phyloP scores from a whole-genome alignment of 1,140 invertebrate species.

The Papilio dardanus region DNA sequence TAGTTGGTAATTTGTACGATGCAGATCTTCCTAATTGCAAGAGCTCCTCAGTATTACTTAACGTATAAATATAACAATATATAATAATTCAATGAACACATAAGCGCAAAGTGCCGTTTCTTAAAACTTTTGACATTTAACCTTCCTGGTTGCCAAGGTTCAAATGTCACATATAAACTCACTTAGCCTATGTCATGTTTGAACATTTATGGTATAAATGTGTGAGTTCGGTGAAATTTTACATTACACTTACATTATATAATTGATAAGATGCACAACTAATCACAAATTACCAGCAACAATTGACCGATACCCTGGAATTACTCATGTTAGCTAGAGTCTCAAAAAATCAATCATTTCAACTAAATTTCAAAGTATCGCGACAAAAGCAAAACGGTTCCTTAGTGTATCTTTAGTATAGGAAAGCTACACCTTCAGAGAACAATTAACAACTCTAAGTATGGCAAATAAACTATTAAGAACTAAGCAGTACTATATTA shows the following conservation, averaged over 20 bases:
- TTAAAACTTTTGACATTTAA: constrained; percentile 37
- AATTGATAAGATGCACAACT: neutral
- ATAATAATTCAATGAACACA: constrained; percentile 4
- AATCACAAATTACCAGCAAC: neutral
- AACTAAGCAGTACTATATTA: neutral
- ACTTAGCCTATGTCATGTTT: constrained; percentile 32
- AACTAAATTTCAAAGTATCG: neutral
- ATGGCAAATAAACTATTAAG: neutral
- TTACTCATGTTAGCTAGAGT: neutral
- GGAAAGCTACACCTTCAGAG: neutral
- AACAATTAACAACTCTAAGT: neutral
- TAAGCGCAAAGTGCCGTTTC: constrained; percentile 4
- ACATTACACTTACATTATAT: constrained; percentile 12
- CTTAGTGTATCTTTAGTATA: neutral
- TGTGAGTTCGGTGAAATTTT: constrained; percentile 14
- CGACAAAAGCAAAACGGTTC: neutral
- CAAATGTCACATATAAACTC: constrained; percentile 42
- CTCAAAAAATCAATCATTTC: neutral
- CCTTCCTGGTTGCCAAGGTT: constrained; percentile 46
- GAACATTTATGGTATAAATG: constrained; percentile 36
- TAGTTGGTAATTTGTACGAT: constrained; percentile 21
- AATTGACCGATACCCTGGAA: neutral
- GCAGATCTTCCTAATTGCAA: constrained; percentile 12
- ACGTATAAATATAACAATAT: constrained; percentile 1
- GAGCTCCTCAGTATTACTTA: neutral